These are phyloP conservation scores for Calycopis cecrops DNA, from an alignment of 1,140 invertebrate genomes.

Conservation along the genomic window DNA sequence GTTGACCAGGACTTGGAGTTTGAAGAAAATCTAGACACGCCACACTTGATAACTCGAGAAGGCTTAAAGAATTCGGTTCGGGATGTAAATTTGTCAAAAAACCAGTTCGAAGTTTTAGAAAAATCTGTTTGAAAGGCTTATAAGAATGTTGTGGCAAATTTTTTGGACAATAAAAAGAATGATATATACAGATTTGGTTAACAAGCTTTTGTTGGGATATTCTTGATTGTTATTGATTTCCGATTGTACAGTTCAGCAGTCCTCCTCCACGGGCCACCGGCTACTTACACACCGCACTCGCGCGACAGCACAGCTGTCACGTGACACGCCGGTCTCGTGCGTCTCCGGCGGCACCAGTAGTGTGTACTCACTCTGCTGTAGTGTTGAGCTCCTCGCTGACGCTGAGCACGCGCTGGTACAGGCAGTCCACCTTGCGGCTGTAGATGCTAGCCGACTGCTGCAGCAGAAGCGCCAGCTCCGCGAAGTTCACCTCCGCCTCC, in stretches of 20 bases:
- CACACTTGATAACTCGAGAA: slow-evolving; percentile 13
- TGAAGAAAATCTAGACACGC: slow-evolving; percentile 15
- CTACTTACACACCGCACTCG: too few species aligned
- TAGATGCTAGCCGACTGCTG: slow-evolving; percentile 63
- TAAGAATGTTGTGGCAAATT: too few species aligned
- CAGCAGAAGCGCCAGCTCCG: slow-evolving; percentile 59
- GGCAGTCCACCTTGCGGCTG: slow-evolving; percentile 61
- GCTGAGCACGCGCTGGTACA: slow-evolving; percentile 54
- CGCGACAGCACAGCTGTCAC: too few species aligned
- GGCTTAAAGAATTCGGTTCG: not conserved
- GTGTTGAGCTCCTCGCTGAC: slow-evolving; percentile 50
- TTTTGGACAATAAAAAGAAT: too few species aligned
- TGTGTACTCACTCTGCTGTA: slow-evolving; percentile 38
- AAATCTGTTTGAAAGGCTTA: too few species aligned
- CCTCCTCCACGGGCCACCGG: too few species aligned
- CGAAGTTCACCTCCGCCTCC: slow-evolving; percentile 46
- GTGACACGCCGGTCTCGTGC: too few species aligned
- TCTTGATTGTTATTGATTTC: too few species aligned
- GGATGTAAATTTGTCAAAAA: not conserved
- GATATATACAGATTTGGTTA: too few species aligned
- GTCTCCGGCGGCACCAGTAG: too few species aligned
- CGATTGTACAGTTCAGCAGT: too few species aligned
- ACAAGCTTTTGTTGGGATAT: too few species aligned
- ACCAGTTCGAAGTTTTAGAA: not conserved
- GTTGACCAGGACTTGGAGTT: slow-evolving; percentile 20